phyloP scores from a whole-genome alignment of 2,888 invertebrate species.

The Hydropsyche betteni region DNA sequence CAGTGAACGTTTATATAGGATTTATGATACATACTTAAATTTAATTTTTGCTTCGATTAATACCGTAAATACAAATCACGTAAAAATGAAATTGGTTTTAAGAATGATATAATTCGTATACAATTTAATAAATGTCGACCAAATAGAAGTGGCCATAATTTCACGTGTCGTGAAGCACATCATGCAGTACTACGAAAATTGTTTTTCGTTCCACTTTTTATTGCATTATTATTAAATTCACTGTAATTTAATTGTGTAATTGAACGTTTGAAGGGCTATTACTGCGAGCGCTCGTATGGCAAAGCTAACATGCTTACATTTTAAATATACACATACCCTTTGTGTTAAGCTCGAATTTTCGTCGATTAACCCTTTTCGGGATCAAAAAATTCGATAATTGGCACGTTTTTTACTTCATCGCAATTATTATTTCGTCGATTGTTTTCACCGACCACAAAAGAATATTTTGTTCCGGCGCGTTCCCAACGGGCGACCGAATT shows the following conservation, averaged over 20 bases:
- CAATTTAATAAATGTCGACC: not conserved
- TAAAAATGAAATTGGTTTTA: no score
- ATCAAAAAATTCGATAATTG: no score
- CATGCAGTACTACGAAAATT: constrained; percentile 33
- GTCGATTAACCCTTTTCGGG: not conserved
- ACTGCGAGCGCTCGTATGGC: constrained; percentile 13
- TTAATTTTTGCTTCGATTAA: no score
- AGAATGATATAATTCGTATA: no score
- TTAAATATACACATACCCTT: no score
- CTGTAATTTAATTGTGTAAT: constrained; percentile 39
- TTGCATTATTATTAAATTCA: constrained; percentile 26
- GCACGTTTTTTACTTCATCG: no score
- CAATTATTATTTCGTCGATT: no score
- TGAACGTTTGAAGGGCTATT: constrained; percentile 11
- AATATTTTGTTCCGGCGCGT: constrained; percentile 5
- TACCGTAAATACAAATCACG: no score
- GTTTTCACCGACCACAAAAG: constrained; percentile 7
- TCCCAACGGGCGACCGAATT: constrained; percentile 1
- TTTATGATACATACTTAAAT: no score
- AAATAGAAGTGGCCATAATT: not conserved
- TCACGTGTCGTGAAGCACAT: constrained; percentile 35
- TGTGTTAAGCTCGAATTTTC: not conserved
- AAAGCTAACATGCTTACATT: no score
- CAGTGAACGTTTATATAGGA: no score
- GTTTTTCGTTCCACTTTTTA: constrained; percentile 5